Evolutionary conservation across 2,113 vertebrate species (phyloP).

Genomic region (Charina bottae): DNA sequence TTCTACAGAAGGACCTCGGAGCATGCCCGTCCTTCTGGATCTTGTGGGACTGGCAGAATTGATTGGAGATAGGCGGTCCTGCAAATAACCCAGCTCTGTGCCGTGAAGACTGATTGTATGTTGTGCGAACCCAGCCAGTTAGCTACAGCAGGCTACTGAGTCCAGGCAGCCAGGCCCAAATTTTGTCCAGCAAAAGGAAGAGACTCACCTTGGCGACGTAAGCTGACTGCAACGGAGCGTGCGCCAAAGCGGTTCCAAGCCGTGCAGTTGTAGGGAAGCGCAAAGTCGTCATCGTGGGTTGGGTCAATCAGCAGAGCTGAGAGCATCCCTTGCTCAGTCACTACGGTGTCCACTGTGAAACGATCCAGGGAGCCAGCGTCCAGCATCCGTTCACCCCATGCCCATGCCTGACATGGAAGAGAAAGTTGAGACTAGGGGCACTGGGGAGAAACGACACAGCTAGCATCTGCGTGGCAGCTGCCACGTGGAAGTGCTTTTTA

Average conservation of each 20-base stretch:
- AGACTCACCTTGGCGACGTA: conserved; percentile 83
- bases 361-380: conserved; percentile 80
- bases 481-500: not conserved
- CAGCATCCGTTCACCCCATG: conserved; percentile 83
- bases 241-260: conserved; percentile 88
- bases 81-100: not conserved
- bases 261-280: conserved; percentile 86
- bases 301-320: conserved; percentile 86
- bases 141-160: not conserved
- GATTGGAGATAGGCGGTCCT: not conserved
- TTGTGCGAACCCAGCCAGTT: not conserved
- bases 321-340: conserved; percentile 76
- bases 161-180: not conserved
- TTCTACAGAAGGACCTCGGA: not conserved
- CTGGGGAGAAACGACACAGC: not conserved
- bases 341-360: conserved; percentile 85
- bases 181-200: not conserved
- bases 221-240: conserved; percentile 74
- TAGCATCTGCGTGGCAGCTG: not conserved
- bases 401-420: conserved; percentile 80
- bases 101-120: not conserved
- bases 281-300: conserved; percentile 82
- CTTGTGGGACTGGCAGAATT: not conserved
- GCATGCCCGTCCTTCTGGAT: not conserved
- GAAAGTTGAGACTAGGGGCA: not conserved